Evolutionary conservation across 2,888 invertebrate species (phyloP), one percentile per base, ranked within the genome.

Genomic region (Oligia fasciuncula): DNA sequence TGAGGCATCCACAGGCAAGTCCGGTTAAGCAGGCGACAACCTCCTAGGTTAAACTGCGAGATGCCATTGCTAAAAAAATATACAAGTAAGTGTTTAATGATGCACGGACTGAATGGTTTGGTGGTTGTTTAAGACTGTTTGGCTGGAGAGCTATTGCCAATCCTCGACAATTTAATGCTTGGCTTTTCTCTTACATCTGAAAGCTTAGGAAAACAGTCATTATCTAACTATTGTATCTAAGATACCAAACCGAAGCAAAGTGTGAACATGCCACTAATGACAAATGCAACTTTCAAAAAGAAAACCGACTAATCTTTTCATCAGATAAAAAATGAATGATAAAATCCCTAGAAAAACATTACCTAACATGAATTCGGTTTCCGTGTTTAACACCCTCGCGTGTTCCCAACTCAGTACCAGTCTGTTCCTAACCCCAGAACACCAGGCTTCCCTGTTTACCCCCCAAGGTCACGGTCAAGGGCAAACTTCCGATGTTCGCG

Each of bases 351-450:
- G 35, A 70, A 75, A 49, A 40, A 14, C 19, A 66, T 23, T 57
- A 13, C 13, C 1, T 17, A 51, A 74, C 57, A 84, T 76, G 62
- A 80, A 73, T 62, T 60, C 60, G 57, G 62, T 54, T 65, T 57
- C 43, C 73, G 43, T 77, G 66, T 57, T 85, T 79, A 79, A 66
- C 81, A 87, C 76, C 71, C 54, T 87, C 40, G 87, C 88, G 84
- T 88, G 88, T 73, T 49, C 29, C 35, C 35, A 72, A 73, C 2
- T 11, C 73, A 19, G 86, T 83, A 81, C 87, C 82, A 80, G 57
- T 43, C 62, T 13, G 86, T 85, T 67, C 85, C 77, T 80, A 23
- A 2, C 80, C 11, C 83, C 66, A 43, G 4, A n/a, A 8, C 69
- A 40, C 35, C 51, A 46, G n/a, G 78, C 23, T 80, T 79, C 74